Base-by-base conservation (phyloP, 2,113 vertebrate genomes). In the Osmerus eperlanus region DNA sequence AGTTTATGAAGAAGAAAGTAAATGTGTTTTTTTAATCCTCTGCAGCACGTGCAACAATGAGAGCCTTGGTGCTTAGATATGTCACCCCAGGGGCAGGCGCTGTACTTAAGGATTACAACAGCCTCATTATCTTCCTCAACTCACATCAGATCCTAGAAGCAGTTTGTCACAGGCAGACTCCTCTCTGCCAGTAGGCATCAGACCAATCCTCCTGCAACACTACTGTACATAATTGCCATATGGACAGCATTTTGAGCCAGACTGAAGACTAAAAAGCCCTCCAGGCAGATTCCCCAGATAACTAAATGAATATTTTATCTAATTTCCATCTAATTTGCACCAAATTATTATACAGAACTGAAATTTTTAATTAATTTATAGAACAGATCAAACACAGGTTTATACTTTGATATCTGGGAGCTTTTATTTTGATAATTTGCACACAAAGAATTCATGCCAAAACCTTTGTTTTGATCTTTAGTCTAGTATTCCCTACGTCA, bases 241-340 rank as follows among this genome's bases (percentile, higher is more conserved):
- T 92, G 92, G 92, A 89, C 89, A 82, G 84, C 88, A 78, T 89
- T 92, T 91, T 87, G 89, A 91, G 89, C 88, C 90, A 91, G 91
- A 91, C 85, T 77, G 80, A 87, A 88, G 87, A 86, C 89, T 88
- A 86, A 87, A 88, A 91, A 89, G 77, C 90, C 89, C 88, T 86
- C 74, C 71, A 86, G 91, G 85, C 85, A 89, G 89, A 92, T 91
- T 92, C 91, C 91, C 91, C 89, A 85, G 89, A 90, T 91, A 92
- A 83, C 87, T 89, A 89, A 91, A 91, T 93, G 88, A 91, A 91
- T 92, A 90, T 92, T 93, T 91, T 86, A 93, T 92, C 91, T 92
- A 73, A 92, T 92, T 92, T 91, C 91, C 91, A 93, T 92, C 92
- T 92, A 83, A 92, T 93, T 92, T 93, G 87, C 90, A 91, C 81